phyloP scores from a whole-genome alignment of 2,797 vertebrate species.

The Tinamus major region DNA sequence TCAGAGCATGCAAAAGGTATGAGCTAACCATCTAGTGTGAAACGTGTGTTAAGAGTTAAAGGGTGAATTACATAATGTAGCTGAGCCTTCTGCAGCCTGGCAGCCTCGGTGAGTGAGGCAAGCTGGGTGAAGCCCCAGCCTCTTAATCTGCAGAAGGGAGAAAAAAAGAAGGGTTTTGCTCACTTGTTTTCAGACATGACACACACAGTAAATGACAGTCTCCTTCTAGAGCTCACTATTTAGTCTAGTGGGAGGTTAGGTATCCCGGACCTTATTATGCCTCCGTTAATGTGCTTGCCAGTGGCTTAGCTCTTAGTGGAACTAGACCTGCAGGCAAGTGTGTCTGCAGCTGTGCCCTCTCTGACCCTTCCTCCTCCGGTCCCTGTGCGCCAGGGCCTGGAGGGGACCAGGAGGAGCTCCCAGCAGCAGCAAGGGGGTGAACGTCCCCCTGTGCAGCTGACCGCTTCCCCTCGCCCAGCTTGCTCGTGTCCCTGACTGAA shows the following conservation, averaged over 20 bases:
- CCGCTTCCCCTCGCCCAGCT: not conserved
- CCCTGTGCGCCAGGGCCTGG: not conserved
- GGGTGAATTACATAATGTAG: not conserved
- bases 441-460: not conserved
- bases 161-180: not conserved
- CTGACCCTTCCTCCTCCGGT: not conserved
- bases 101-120: accelerated
- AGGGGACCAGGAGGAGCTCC: not conserved
- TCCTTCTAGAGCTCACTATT: not conserved
- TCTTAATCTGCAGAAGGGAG: not conserved
- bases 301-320: not conserved
- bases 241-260: not conserved
- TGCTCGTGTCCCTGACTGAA: not conserved
- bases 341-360: not conserved
- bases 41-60: not conserved
- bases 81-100: not conserved
- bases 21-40: not conserved
- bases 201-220: not conserved
- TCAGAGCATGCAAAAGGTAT: not conserved
- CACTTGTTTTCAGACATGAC: not conserved
- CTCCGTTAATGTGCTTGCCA: not conserved
- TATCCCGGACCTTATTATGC: not conserved
- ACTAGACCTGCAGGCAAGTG: not conserved
- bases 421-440: not conserved
- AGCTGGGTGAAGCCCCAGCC: not conserved